Conservation (phyloP, 2,113 vertebrate species). For the Malurus elegans region DNA sequence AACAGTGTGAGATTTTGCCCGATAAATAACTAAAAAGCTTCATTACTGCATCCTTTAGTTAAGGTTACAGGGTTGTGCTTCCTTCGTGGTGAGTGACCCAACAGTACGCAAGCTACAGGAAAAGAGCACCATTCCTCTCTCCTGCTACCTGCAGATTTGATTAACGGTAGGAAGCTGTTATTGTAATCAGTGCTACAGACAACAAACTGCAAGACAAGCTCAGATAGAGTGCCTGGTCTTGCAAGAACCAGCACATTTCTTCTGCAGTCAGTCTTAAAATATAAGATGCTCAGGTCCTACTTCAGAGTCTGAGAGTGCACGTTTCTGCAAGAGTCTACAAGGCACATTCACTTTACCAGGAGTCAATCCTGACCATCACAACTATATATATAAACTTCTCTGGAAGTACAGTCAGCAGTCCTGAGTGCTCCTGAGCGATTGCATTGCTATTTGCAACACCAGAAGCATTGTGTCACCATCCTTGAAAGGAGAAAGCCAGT, state of each 20-base stretch:
- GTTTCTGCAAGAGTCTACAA: neutral
- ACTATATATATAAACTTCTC: neutral
- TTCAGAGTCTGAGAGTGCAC: neutral
- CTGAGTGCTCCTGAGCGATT: neutral
- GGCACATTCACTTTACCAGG: neutral
- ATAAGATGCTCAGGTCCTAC: neutral
- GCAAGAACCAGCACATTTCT: neutral
- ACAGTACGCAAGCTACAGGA: neutral
- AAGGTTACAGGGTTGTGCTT: neutral
- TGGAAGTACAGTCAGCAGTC: neutral
- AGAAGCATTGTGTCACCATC: neutral
- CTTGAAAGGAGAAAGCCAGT: neutral
- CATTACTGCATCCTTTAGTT: neutral
- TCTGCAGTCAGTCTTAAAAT: neutral
- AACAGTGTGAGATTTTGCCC: neutral
- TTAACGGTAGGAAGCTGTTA: neutral
- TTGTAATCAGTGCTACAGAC: neutral
- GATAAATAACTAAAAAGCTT: neutral
- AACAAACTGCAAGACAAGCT: neutral
- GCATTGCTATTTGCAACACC: neutral
- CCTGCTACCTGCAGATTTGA: neutral
- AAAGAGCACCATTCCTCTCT: neutral
- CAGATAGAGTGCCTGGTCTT: neutral
- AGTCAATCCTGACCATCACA: neutral
- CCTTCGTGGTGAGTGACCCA: neutral